Evolutionary conservation across 2,888 invertebrate species (phyloP).

Genomic region (Heliconius sara): DNA sequence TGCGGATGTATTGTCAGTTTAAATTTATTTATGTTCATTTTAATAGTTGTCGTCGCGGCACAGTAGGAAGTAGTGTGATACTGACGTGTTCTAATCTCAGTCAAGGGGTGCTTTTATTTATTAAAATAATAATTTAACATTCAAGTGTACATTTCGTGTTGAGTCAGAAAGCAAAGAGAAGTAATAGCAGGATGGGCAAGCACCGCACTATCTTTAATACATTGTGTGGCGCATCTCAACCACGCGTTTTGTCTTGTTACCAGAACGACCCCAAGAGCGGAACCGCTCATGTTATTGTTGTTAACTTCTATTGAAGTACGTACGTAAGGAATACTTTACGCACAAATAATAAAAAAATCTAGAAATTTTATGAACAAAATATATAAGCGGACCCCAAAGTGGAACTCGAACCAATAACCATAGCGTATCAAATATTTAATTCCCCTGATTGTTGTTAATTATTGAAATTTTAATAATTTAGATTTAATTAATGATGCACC

Average conservation of each 20-base stretch:
- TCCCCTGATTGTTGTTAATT: not conserved
- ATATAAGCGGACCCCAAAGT: no score
- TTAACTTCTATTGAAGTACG: no score
- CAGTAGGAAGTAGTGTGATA: not conserved
- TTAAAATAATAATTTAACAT: not conserved
- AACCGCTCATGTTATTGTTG: no score
- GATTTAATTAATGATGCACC: not conserved
- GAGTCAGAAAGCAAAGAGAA: no score
- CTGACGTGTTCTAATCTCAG: not conserved
- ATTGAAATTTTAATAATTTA: not conserved
- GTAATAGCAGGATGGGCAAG: not conserved
- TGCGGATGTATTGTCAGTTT: conserved; percentile 30
- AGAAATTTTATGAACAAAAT: no score
- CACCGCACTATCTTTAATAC: not conserved
- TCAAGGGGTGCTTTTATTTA: not conserved
- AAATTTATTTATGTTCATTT: conserved; percentile 31
- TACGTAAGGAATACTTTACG: no score
- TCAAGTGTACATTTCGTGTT: no score
- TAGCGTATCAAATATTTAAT: no score
- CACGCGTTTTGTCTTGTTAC: no score
- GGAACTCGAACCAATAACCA: no score
- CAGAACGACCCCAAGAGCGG: no score
- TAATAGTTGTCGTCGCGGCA: not conserved
- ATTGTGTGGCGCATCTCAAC: not conserved
- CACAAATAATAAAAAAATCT: no score